Evolutionary conservation across 1,140 invertebrate genomes (phyloP), one percentile per base, ranked within the genome.

Genomic region (Drosophila yakuba): DNA sequence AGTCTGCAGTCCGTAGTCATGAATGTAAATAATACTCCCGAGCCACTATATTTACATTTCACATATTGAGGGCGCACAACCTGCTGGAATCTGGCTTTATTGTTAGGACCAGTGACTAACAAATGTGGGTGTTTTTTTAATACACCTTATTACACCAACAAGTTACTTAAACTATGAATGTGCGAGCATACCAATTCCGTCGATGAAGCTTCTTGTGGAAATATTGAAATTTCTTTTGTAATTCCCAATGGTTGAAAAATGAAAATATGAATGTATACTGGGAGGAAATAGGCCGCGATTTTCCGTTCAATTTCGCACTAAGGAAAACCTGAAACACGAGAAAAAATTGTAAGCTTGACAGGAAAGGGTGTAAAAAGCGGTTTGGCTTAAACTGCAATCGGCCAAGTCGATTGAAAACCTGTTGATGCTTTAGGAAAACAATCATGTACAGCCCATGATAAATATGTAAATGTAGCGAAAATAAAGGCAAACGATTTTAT

Each of bases 331-430:
- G 64, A 59, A 60, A 66, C 61, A 38, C 43, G 35, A 57, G 67
- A 50, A 57, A 57, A 71, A 48, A 36, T 36, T 50, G 50, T 58
- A 36, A 69, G 64, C 44, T 7, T 3, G 35, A 25, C 32, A 28
- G 11, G 10, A 28, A n/a, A 14, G 17, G 8, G 25, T 41, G 43
- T 10, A 14, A 7, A 8, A 12, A 10, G 14, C 54, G 38, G 54
- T 17, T 44, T 23, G 47, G 47, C 28, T 71, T n/a, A 52, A 67
- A 67, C 67, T 55, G 66, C 39, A 50, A 71, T 60, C 48, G 62
- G 55, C 44, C 55, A 59, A 59, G 62, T 57, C 50, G 68, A 71
- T 52, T 64, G 12, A 69, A 71, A 72, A 72, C 68, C 66, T 71
- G 68, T 72, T 71, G 38, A 47, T 44, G 67, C 14, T 72, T 72